Conservation (phyloP, 2,113 vertebrate genomes). For the Salvelinus sp. region DNA sequence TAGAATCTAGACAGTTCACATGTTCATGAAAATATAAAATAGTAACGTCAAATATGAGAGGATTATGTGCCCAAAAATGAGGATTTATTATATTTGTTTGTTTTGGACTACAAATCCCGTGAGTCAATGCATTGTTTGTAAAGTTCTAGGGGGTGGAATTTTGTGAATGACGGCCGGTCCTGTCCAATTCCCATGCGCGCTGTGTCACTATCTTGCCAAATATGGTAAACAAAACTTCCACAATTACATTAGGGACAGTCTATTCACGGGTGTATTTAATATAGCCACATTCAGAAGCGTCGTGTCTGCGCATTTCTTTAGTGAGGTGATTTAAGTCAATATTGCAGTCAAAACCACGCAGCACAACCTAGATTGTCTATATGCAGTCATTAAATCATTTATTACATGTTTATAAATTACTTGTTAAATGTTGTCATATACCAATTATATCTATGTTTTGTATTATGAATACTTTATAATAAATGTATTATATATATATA, state of each 20-base stretch:
- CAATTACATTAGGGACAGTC: slow-evolving; percentile 40
- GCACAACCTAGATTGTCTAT: too few relatives aligned
- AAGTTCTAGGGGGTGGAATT: slow-evolving; percentile 55
- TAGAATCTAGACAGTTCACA: too few relatives aligned
- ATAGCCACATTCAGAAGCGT: slow-evolving; percentile 18
- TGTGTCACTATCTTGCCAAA: slow-evolving; percentile 85
- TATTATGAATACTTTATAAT: too few relatives aligned
- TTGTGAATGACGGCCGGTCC: slow-evolving; percentile 76
- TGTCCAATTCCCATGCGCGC: slow-evolving; percentile 73
- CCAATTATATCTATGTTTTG: too few relatives aligned
- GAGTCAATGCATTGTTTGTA: slow-evolving; percentile 82
- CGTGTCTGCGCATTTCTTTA: slow-evolving; percentile 22
- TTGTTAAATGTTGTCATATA: too few relatives aligned
- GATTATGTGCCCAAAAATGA: background rate
- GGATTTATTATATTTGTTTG: slow-evolving; percentile 39
- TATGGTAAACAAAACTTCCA: slow-evolving; percentile 87
- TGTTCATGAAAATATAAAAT: background rate
- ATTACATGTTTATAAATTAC: too few relatives aligned
- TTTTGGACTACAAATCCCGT: slow-evolving; percentile 81
- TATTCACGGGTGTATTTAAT: slow-evolving; percentile 18
- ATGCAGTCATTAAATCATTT: too few relatives aligned
- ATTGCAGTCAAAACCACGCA: background rate
- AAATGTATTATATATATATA: too few relatives aligned
- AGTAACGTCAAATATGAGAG: too few relatives aligned
- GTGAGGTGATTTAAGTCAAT: too few relatives aligned